These are phyloP conservation scores for Antennarius maculatus DNA, from an alignment of 2,797 vertebrate species.

Conservation along the genomic window DNA sequence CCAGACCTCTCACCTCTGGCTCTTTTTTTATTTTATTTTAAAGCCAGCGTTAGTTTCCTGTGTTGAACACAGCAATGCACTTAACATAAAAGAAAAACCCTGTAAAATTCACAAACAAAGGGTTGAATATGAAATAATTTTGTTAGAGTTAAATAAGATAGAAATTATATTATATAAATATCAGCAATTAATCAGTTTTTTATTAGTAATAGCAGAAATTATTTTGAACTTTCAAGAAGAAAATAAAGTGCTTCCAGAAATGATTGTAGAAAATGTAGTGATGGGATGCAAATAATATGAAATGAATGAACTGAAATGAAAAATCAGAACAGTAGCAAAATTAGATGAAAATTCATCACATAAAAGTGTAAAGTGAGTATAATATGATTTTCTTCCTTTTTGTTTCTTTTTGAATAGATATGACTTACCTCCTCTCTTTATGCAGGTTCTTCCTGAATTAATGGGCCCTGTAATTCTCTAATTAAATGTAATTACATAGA, in stretches of 20 bases:
- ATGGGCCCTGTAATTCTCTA: conserved; percentile 45
- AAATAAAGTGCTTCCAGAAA: background rate
- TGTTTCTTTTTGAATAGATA: background rate
- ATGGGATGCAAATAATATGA: background rate
- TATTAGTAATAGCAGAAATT: background rate
- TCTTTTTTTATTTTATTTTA: conserved; percentile 23
- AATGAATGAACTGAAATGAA: background rate
- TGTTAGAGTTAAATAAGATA: background rate
- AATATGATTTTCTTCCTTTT: conserved; percentile 2
- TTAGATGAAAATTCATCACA: background rate
- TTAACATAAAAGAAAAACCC: conserved; percentile 5
- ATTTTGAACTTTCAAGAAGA: background rate
- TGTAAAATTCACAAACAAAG: background rate
- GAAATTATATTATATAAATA: background rate
- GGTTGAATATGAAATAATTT: background rate
- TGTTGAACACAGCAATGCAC: conserved; percentile 19
- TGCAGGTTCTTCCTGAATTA: conserved; percentile 20
- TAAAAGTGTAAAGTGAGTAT: background rate
- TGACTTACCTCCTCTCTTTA: background rate
- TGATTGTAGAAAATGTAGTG: background rate
- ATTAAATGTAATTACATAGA: conserved; percentile 44
- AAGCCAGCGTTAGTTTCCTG: conserved; percentile 24
- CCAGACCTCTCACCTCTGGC: conserved; percentile 39
- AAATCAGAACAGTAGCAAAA: background rate
- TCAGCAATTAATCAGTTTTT: background rate